Evolutionary conservation across 2,888 invertebrate species (phyloP).

Genomic region (Noctuana brunneofusca): DNA sequence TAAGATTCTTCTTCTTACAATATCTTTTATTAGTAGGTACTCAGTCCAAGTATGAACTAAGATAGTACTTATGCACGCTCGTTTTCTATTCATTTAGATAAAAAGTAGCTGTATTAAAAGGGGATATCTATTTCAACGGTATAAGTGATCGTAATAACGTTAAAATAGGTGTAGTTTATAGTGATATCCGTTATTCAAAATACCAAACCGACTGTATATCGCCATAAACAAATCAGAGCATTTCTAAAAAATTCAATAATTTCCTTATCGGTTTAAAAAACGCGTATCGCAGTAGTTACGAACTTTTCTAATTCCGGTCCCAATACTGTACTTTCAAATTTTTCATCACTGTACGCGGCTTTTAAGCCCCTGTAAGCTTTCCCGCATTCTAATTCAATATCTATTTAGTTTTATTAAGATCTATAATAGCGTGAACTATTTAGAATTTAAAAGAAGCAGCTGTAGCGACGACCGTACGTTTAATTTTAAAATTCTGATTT

Average conservation of each 20-base stretch:
- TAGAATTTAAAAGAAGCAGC: constrained; percentile 8
- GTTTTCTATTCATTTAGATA: no score
- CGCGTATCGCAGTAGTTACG: constrained; percentile 40
- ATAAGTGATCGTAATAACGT: no score
- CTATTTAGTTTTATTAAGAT: constrained; percentile 18
- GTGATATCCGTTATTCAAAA: not conserved
- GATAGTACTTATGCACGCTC: no score
- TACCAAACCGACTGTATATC: not conserved
- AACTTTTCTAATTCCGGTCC: constrained; percentile 38
- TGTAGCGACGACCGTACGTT: constrained; percentile 42
- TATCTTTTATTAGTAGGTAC: no score
- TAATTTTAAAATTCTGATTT: constrained; percentile 56
- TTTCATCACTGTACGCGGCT: constrained; percentile 22
- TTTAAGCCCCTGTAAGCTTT: constrained; percentile 9
- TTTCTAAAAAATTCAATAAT: constrained; percentile 13
- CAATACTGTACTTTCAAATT: constrained; percentile 57
- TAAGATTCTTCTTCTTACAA: no score
- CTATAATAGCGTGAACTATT: constrained; percentile 1
- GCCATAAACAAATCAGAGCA: constrained; percentile 9
- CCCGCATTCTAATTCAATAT: constrained; percentile 14
- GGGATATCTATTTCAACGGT: no score
- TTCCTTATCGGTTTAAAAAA: constrained; percentile 25
- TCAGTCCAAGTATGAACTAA: no score
- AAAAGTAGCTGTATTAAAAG: no score
- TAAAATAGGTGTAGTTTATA: no score